Evolutionary conservation across 64 coral and sea anemone genomes (phyloP), one percentile per base, ranked within the genome.

Genomic region (Stylophora pistillata): DNA sequence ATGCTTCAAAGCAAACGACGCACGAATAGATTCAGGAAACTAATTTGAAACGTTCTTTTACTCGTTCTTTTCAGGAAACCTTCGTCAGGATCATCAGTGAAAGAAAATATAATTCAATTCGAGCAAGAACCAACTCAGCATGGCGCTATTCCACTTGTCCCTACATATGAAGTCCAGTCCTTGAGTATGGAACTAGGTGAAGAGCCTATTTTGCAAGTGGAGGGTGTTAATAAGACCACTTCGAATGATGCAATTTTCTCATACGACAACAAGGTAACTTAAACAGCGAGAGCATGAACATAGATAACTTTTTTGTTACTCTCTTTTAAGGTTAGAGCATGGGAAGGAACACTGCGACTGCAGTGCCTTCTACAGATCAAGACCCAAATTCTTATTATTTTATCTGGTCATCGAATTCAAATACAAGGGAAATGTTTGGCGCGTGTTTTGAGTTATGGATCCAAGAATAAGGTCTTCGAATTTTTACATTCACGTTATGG

Each of bases 201-300:
- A 5, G 75, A 78, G 53, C 55, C 13, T 27, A 25, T 25, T 1
- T 29, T 78, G 9, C 75, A 78, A 15, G 75, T 78, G 13, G 75
- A 78, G 28, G 37, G 10, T 5, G 53, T 78, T 4, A 55, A 78
- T 21, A n/a, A n/a, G n/a, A 78, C 75, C 13, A 5, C 75, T 15
- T 55, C 75, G 15, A n/a, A 56, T 15, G 75, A 78, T 55, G 75
- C 75, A 14, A 78, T 78, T 56, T 78, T 78, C 52, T 55, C 75
- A 0, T 27, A 47, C 53, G 52, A 78, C 9, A 78, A 78, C 20
- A 78, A 78, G 75, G 75, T 78, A 78, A 27, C 7, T 11, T 52
- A 52, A 17, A 20, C 30, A 5, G 20, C 18, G 0, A 37, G 53
- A 52, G 23, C 9, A 7, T 14, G 9, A 27, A 11, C 26, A 21